Evolutionary conservation across 2,797 vertebrate species (phyloP).

Genomic region (Varecia variegata): DNA sequence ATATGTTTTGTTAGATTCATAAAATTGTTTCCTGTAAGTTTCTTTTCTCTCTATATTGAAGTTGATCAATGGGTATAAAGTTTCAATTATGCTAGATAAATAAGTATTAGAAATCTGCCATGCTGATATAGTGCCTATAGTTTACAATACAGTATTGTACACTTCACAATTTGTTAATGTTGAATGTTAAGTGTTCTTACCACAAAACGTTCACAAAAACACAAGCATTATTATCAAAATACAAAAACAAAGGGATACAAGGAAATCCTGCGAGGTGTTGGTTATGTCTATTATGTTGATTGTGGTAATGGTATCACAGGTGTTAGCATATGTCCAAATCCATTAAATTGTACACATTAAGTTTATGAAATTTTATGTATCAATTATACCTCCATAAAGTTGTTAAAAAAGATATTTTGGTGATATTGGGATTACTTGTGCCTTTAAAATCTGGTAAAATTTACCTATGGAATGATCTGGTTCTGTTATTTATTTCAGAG

Average conservation of each 20-base stretch:
- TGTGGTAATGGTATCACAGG: neutral
- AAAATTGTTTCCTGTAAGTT: neutral
- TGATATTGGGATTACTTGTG: neutral
- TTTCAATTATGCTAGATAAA: neutral
- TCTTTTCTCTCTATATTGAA: neutral
- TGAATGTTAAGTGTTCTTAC: neutral
- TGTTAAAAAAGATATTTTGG: neutral
- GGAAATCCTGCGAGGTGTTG: neutral
- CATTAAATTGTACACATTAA: neutral
- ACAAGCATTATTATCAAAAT: neutral
- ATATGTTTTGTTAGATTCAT: neutral
- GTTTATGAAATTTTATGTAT: neutral
- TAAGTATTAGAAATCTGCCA: neutral
- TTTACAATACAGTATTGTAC: neutral
- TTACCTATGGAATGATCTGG: neutral
- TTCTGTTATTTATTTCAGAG: neutral
- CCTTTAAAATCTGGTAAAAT: neutral
- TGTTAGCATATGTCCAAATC: neutral
- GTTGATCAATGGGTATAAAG: neutral
- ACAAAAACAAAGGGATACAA: neutral
- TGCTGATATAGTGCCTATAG: neutral
- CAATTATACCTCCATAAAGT: neutral
- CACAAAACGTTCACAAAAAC: neutral
- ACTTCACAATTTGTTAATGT: neutral
- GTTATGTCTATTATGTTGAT: neutral